Evolutionary conservation across 92 coral and sea anemone genomes (phyloP).

Genomic region (Palythoa heliodiscus): DNA sequence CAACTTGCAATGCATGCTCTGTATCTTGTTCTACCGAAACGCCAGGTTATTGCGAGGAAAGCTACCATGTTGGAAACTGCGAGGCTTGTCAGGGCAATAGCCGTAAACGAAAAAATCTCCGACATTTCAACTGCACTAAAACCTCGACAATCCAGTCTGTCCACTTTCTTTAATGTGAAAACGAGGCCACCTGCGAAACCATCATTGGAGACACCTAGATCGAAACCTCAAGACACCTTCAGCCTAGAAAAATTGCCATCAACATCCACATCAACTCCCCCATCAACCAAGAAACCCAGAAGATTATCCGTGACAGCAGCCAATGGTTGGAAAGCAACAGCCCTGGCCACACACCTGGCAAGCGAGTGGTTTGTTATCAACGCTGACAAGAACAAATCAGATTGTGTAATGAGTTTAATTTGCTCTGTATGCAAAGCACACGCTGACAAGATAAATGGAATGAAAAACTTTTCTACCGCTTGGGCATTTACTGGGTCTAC

Average conservation of each 20-base stretch:
- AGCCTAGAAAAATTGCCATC: slow-evolving; percentile 27
- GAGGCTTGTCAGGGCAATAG: slow-evolving; percentile 54
- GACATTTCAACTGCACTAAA: slow-evolving; percentile 45
- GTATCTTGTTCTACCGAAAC: slow-evolving; percentile 63
- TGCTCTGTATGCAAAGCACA: slow-evolving; percentile 71
- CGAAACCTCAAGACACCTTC: slow-evolving; percentile 28
- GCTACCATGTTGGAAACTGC: slow-evolving; percentile 65
- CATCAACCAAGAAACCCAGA: slow-evolving; percentile 56
- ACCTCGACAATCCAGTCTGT: slow-evolving; percentile 57
- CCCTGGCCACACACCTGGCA: slow-evolving; percentile 58
- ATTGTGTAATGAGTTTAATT: slow-evolving; percentile 58
- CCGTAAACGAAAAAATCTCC: slow-evolving; percentile 45
- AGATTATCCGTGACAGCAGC: slow-evolving; percentile 55
- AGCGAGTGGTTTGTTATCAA: slow-evolving; percentile 70
- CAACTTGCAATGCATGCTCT: slow-evolving; percentile 60
- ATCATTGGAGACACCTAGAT: slow-evolving; percentile 21
- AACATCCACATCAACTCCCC: slow-evolving; percentile 29
- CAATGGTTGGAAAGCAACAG: slow-evolving; percentile 61
- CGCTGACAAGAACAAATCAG: slow-evolving; percentile 54
- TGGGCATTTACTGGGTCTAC: slow-evolving; percentile 78
- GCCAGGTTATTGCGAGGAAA: slow-evolving; percentile 66
- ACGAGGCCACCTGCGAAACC: slow-evolving; percentile 17
- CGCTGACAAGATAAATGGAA: slow-evolving; percentile 68
- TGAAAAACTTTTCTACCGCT: slow-evolving; percentile 68
- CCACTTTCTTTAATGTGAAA: slow-evolving; percentile 58